These are phyloP conservation scores for Epinephelus malabaricus DNA, from an alignment of 2,797 vertebrate genomes.

Conservation along the genomic window DNA sequence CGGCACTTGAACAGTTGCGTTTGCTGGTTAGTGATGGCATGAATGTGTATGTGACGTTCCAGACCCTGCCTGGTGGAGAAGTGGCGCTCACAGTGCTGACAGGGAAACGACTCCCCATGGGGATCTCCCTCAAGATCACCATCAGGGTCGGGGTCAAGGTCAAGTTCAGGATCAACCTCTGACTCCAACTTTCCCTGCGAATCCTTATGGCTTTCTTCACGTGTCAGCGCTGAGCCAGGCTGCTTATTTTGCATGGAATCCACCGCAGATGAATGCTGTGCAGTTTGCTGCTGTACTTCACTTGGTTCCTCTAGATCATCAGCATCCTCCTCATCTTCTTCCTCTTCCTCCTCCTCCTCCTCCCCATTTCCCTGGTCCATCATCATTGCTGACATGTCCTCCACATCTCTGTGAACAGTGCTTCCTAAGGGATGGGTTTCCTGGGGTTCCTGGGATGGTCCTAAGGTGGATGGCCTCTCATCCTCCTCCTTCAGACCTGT, in stretches of 20 bases:
- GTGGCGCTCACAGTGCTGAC: slow-evolving; percentile 95
- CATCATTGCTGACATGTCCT: slow-evolving; percentile 50
- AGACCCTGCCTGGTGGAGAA: slow-evolving; percentile 97
- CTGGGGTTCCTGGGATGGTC: slow-evolving; percentile 83
- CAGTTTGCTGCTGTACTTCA: slow-evolving; percentile 76
- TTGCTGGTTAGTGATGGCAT: slow-evolving; percentile 87
- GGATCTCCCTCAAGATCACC: slow-evolving; percentile 89
- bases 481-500: slow-evolving; percentile 91
- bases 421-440: slow-evolving; percentile 74
- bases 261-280: slow-evolving; percentile 52
- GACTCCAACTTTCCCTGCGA: slow-evolving; percentile 61
- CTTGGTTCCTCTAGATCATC: slow-evolving; percentile 72
- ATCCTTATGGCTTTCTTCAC: slow-evolving; percentile 68
- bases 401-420: slow-evolving; percentile 60
- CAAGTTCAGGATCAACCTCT: slow-evolving; percentile 75
- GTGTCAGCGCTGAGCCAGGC: slow-evolving; percentile 66
- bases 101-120: slow-evolving; percentile 89
- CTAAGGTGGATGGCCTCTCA: slow-evolving; percentile 80
- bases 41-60: slow-evolving; percentile 96
- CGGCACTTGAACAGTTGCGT: slow-evolving; percentile 94
- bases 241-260: slow-evolving; percentile 81
- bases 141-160: slow-evolving; percentile 74
- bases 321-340: slow-evolving; percentile 58
- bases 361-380: slow-evolving; percentile 58
- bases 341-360: slow-evolving; percentile 48